These are phyloP conservation scores for Apis laboriosa DNA, from an alignment of 1,140 invertebrate genomes.

Conservation along the genomic window DNA sequence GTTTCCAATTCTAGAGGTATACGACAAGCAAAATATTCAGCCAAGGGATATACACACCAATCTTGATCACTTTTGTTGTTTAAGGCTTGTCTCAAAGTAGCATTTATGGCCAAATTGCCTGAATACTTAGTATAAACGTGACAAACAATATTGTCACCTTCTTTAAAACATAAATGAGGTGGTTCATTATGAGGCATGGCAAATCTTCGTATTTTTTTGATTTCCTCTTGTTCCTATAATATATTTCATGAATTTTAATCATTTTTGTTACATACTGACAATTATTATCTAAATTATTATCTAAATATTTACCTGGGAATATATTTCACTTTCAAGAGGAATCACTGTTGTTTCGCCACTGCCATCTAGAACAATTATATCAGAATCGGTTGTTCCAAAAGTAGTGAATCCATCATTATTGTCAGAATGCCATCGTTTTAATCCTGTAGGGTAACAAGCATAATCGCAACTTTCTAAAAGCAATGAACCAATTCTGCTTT, in stretches of 20 bases:
- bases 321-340: constrained; percentile 63
- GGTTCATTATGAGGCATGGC: constrained; percentile 70
- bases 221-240: constrained; percentile 51
- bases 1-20: constrained; percentile 79
- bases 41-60: constrained; percentile 83
- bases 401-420: neutral
- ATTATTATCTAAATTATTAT: neutral
- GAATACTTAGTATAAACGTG: constrained; percentile 84
- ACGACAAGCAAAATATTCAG: constrained; percentile 82
- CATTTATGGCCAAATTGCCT: constrained; percentile 80
- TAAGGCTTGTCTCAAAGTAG: constrained; percentile 80
- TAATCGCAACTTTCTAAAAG: constrained; percentile 83
- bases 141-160: constrained; percentile 81
- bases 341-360: constrained; percentile 68
- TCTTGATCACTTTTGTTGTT: constrained; percentile 75
- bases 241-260: neutral
- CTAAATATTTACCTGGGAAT: constrained; percentile 46
- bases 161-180: constrained; percentile 84
- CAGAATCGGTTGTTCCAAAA: constrained; percentile 19
- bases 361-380: constrained; percentile 43
- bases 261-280: too few relatives aligned
- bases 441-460: constrained; percentile 77
- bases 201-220: constrained; percentile 55
- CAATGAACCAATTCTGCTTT: constrained; percentile 81
- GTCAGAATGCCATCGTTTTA: constrained; percentile 46